phyloP scores from a whole-genome alignment of 2,113 vertebrate species.

The Chunga burmeisteri region DNA sequence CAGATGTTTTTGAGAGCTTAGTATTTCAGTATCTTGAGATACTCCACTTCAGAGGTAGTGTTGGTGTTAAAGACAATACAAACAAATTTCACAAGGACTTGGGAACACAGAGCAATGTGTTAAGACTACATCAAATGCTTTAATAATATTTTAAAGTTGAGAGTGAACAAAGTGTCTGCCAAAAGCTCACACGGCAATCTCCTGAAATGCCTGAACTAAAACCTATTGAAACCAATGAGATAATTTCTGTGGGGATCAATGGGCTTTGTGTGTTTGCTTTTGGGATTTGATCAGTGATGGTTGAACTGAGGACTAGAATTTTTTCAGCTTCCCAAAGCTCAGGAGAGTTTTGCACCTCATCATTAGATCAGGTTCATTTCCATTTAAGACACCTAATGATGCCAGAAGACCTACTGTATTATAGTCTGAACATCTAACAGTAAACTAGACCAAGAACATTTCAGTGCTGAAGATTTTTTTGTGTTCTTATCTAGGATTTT shows the following conservation, averaged over 20 bases:
- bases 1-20: not conserved
- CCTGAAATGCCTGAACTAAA: not conserved
- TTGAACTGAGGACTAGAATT: not conserved
- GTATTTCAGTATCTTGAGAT: not conserved
- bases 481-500: not conserved
- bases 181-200: not conserved
- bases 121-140: not conserved
- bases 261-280: not conserved
- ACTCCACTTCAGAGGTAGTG: not conserved
- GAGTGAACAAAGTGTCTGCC: not conserved
- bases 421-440: not conserved
- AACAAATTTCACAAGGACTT: not conserved
- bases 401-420: not conserved
- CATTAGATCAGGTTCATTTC: not conserved
- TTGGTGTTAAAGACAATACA: not conserved
- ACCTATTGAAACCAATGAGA: fast-evolving
- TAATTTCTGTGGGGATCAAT: not conserved
- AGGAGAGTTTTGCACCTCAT: not conserved
- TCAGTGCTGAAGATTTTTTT: not conserved
- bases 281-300: not conserved
- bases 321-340: not conserved
- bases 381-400: not conserved
- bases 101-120: not conserved
- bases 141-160: not conserved
- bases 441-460: not conserved